Evolutionary conservation across 2,113 vertebrate species (phyloP).

Genomic region (Myodes glareolus): DNA sequence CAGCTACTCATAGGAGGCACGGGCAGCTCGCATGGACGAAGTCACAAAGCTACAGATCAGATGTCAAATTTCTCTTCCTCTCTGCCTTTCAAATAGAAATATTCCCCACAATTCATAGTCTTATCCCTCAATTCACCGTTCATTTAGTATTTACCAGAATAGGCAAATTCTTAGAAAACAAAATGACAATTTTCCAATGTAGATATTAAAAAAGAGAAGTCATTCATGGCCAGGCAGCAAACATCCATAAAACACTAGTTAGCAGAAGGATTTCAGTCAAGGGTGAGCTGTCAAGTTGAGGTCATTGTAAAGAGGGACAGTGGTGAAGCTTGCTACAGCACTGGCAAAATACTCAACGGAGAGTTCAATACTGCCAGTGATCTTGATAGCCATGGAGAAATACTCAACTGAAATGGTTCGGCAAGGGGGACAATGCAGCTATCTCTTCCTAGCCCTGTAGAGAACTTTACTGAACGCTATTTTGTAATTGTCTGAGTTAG

Average conservation of each 20-base stretch:
- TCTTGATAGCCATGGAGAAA: background rate
- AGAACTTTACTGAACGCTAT: background rate
- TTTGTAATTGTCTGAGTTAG: background rate
- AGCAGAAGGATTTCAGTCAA: background rate
- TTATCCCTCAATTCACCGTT: background rate
- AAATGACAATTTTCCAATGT: background rate
- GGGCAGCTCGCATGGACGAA: background rate
- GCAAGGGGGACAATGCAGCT: background rate
- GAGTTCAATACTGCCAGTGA: background rate
- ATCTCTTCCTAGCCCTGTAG: background rate
- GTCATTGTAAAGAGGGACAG: background rate
- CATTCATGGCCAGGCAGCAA: background rate
- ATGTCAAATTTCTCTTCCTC: background rate
- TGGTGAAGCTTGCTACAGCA: background rate
- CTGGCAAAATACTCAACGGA: background rate
- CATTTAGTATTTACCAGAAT: background rate
- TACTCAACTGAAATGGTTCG: background rate
- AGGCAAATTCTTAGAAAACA: background rate
- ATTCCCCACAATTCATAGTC: background rate
- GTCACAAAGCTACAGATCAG: background rate
- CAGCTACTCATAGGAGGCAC: background rate
- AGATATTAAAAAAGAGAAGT: background rate
- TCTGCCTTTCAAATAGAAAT: background rate
- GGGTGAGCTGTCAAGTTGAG: background rate
- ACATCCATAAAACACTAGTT: background rate